Percentiles rank a stretch among this genome's conserved stretches.
These are phyloP conservation scores for Morus bassanus DNA, from an alignment of 2,797 vertebrate species.

Conservation along the genomic window DNA sequence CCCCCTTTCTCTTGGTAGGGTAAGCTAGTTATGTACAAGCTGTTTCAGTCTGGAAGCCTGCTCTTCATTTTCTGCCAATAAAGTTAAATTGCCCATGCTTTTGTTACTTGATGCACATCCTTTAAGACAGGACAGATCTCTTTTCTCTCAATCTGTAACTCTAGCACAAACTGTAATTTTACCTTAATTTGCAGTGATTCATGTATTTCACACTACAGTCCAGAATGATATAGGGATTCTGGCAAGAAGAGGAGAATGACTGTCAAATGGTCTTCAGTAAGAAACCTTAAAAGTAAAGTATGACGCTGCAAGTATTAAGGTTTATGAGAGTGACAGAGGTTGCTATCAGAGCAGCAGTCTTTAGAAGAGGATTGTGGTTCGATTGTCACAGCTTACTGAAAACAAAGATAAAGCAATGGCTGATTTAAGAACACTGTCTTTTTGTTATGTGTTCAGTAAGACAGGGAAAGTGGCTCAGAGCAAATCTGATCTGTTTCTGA, in stretches of 20 bases:
- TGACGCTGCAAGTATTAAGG: neutral
- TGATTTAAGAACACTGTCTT: neutral
- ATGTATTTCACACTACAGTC: neutral
- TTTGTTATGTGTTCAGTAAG: neutral
- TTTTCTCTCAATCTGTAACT: neutral
- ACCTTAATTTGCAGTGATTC: slow-evolving; percentile 21
- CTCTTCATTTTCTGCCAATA: neutral
- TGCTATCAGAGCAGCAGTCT: slow-evolving; percentile 13
- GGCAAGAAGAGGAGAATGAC: neutral
- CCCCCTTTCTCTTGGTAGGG: neutral
- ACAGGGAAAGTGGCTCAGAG: neutral
- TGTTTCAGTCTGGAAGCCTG: neutral
- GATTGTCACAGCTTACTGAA: slow-evolving; percentile 12
- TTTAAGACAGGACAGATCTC: neutral
- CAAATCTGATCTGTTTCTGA: neutral
- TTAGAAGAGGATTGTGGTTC: slow-evolving; percentile 16
- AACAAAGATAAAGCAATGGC: neutral
- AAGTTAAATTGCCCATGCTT: neutral
- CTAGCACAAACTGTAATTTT: neutral
- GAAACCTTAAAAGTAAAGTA: slow-evolving; percentile 26
- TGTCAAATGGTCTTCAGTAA: slow-evolving; percentile 21
- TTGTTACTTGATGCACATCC: neutral
- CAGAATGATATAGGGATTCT: neutral
- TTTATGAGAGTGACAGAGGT: slow-evolving; percentile 36
- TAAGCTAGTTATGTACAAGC: neutral